A percentile compares a stretch with the other conserved stretches of the same genome.
Evolutionary conservation across 2,888 invertebrate species (phyloP).

Genomic region (Argynnis bischoffii): DNA sequence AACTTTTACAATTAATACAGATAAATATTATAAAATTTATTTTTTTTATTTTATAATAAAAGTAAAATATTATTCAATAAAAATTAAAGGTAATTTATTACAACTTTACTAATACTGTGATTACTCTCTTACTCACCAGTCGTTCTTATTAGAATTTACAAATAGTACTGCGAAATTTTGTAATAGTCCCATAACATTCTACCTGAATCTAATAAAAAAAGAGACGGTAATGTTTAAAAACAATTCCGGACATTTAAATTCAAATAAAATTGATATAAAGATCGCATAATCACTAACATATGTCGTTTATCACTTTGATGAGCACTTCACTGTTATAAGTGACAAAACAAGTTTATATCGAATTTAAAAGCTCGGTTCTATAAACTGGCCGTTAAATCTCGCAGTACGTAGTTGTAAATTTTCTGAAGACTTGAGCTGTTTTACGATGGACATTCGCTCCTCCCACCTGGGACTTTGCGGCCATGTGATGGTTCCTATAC

Average conservation of each 20-base stretch:
- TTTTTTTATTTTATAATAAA: too few relatives aligned
- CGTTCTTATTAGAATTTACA: too few relatives aligned
- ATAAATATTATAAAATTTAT: too few relatives aligned
- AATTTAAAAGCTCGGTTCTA: slow-evolving; percentile 75
- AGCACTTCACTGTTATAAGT: slow-evolving; percentile 54
- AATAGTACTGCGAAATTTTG: too few relatives aligned
- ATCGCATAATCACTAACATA: slow-evolving; percentile 25
- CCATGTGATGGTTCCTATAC: slow-evolving; percentile 56
- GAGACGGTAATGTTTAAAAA: slow-evolving; percentile 1
- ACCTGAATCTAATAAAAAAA: slow-evolving; percentile 1
- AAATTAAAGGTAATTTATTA: too few relatives aligned
- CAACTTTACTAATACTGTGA: too few relatives aligned
- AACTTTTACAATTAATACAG: too few relatives aligned
- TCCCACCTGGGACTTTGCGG: slow-evolving; percentile 75
- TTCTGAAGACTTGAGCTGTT: slow-evolving; percentile 66
- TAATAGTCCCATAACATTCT: background rate
- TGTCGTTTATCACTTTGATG: slow-evolving; percentile 59
- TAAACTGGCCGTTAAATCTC: slow-evolving; percentile 80
- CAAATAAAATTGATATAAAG: slow-evolving; percentile 27
- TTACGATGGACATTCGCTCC: slow-evolving; percentile 73
- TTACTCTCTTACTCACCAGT: too few relatives aligned
- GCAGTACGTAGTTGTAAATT: slow-evolving; percentile 77
- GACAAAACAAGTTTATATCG: slow-evolving; percentile 72
- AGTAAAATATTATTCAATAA: too few relatives aligned
- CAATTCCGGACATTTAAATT: slow-evolving; percentile 20